These are phyloP conservation scores for Mareca penelope DNA, from an alignment of 2,797 vertebrate genomes.

Conservation along the genomic window DNA sequence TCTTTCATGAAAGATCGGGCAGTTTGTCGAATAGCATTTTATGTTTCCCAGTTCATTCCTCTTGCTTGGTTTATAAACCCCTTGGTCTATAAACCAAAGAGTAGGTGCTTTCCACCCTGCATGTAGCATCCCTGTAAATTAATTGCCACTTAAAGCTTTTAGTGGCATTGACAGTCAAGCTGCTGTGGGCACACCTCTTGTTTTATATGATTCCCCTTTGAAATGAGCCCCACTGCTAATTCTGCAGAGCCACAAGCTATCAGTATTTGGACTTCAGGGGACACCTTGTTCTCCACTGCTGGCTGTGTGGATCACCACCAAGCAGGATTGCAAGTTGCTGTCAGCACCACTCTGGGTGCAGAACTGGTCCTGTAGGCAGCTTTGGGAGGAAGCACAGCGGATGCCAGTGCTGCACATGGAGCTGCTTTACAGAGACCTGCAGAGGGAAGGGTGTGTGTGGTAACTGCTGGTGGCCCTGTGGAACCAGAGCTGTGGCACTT, in stretches of 20 bases:
- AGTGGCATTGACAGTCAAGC: neutral
- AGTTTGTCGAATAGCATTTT: neutral
- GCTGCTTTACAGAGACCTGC: neutral
- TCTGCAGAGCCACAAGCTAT: neutral
- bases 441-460: neutral
- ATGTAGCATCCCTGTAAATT: accelerated
- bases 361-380: neutral
- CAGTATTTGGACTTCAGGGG: neutral
- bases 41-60: neutral
- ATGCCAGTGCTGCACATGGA: neutral
- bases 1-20: neutral
- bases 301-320: neutral
- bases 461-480: neutral
- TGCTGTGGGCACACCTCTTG: neutral
- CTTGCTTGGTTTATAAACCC: neutral
- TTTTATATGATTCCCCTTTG: neutral
- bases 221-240: neutral
- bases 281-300: accelerated
- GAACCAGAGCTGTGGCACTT: neutral
- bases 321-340: neutral
- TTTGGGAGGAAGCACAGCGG: neutral
- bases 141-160: neutral
- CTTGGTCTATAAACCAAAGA: neutral
- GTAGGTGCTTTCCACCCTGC: neutral
- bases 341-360: neutral